phyloP scores from a whole-genome alignment of 1,140 invertebrate genomes.

The Halotydeus destructor region DNA sequence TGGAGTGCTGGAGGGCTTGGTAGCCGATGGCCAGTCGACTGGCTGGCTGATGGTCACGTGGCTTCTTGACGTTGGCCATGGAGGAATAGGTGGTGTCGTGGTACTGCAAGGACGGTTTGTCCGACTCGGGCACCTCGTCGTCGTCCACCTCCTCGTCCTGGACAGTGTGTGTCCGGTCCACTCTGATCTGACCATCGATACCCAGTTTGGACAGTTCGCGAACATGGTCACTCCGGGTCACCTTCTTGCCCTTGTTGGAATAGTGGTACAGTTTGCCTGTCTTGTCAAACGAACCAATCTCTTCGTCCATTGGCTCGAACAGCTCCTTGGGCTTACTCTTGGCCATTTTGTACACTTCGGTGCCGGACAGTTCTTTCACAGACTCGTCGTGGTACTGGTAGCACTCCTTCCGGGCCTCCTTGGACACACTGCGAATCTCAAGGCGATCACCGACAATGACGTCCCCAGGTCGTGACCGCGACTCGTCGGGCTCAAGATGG shows the following conservation, averaged over 20 bases:
- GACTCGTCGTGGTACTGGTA: conserved; percentile 19
- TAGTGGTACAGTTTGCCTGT: conserved; percentile 16
- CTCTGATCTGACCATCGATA: conserved; percentile 59
- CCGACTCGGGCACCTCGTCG: conserved; percentile 45
- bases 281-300: not conserved
- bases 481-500: conserved; percentile 3
- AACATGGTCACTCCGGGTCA: conserved; percentile 54
- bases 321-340: conserved; percentile 15
- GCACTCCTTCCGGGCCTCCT: conserved; percentile 19
- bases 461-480: conserved; percentile 6
- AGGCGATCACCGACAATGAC: conserved; percentile 18
- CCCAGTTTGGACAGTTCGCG: conserved; percentile 33
- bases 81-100: conserved; percentile 26
- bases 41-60: too few relatives aligned
- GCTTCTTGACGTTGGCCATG: too few relatives aligned
- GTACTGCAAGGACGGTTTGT: too few relatives aligned
- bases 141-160: conserved; percentile 34
- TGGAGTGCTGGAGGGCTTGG: too few relatives aligned
- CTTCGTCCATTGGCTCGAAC: conserved; percentile 8
- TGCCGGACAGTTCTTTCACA: conserved; percentile 16
- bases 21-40: too few relatives aligned
- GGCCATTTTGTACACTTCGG: conserved; percentile 17
- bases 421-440: conserved; percentile 16
- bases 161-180: conserved; percentile 36
- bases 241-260: conserved; percentile 38